A percentile compares a stretch with the other conserved stretches of the same genome.
phyloP scores from a whole-genome alignment of 2,888 invertebrate species.

The Stictocephala bisonia region DNA sequence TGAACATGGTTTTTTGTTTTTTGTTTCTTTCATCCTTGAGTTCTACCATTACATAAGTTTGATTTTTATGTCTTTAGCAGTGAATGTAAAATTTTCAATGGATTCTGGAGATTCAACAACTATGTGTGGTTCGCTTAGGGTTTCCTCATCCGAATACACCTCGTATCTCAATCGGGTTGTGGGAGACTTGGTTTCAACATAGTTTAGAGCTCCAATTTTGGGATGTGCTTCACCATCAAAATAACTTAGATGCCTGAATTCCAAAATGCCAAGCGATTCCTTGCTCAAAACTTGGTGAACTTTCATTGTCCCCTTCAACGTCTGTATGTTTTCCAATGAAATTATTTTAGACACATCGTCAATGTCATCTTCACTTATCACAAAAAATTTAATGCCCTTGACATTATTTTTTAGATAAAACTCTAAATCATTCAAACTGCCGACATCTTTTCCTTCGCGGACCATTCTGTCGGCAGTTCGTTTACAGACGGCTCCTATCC shows the following conservation, averaged over 20 bases:
- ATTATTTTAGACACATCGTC: background rate
- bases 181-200: background rate
- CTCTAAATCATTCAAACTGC: conserved; percentile 10
- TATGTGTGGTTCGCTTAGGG: background rate
- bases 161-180: background rate
- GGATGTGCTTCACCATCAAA: conserved; percentile 17
- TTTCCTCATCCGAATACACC: conserved; percentile 18
- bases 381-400: background rate
- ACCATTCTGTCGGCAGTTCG: conserved; percentile 3
- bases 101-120: background rate
- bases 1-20: background rate
- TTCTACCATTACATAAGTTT: background rate
- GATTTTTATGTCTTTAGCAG: conserved; percentile 5
- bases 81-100: background rate
- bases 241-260: conserved; percentile 16
- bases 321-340: background rate
- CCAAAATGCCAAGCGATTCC: conserved; percentile 8
- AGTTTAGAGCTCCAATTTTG: background rate
- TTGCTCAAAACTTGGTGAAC: conserved; percentile 20
- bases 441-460: background rate
- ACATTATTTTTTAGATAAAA: conserved; percentile 28
- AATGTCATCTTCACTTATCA: conserved; percentile 1
- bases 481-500: background rate
- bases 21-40: background rate
- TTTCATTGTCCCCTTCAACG: conserved; percentile 28